Base-by-base conservation (phyloP, 2,888 invertebrate genomes). In the Mesorhabditis sp. region DNA sequence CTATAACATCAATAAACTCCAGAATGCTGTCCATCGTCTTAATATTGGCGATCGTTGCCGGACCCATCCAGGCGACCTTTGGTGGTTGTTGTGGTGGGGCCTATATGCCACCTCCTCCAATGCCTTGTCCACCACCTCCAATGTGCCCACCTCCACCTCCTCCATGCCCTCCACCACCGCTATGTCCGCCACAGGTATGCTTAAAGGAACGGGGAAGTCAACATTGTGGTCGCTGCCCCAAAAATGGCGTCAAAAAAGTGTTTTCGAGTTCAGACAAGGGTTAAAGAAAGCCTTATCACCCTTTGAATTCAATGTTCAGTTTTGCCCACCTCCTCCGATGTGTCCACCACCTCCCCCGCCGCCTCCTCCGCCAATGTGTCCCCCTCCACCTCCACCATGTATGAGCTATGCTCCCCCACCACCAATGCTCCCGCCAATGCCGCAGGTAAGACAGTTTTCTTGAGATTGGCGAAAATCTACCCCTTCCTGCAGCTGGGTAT, bases 261-360 rank as follows among this genome's bases (percentile, higher is more conserved):
- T 28, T 28, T 28, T 1, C 28, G 28, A 28, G 28, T 28, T 28
- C 28, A 28, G 28, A 28, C 28, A 1, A 28, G 28, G 28, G 63
- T 4, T 63, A 15, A 63, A 5, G 41, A n/a, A 4, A 64, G 13
- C 43, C 43, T 64, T 5, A 64, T 42, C 13, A 7, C 13, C 10
- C 6, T 45, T 13, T 7, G 43, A 64, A 6, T 44, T 65, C 5
- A 43, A 44, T 28, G 63, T 66, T 6, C 72, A 77, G 70, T 80
- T 82, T 70, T 83, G 83, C 66, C 83, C 83, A 42, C 80, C 82
- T 67, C 81, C 81, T 3, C 75, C 78, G 13, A 72, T 75, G 41
- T 81, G 82, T 66, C 82, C 81, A 69, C 79, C 81, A 58, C 78
- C 78, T 15, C 81, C 79, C n/a, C 80, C 79, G 43, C 80, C 80